Percentiles rank a stretch among this genome's conserved stretches.
Conservation (phyloP, 2,888 invertebrate species). For the Drosophila leonis region DNA sequence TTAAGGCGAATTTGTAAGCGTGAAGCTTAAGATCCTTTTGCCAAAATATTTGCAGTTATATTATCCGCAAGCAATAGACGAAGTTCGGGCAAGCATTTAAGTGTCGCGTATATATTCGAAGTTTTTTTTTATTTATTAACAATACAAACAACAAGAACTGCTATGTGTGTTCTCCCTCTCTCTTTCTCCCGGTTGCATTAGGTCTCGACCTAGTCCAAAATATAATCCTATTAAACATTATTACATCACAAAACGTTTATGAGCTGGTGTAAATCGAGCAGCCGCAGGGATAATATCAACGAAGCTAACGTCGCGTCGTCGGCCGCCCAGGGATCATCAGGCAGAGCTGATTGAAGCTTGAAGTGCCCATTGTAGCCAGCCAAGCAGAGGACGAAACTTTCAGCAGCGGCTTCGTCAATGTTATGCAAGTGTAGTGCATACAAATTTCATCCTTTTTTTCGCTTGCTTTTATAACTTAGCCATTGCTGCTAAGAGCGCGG, state of each 20-base stretch:
- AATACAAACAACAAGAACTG: background rate
- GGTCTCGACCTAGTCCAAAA: slow-evolving; percentile 19
- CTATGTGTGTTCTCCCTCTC: background rate
- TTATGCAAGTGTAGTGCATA: slow-evolving; percentile 57
- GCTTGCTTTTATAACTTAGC: slow-evolving; percentile 17
- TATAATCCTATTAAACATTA: slow-evolving; percentile 51
- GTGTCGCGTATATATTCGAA: background rate
- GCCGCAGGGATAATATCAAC: slow-evolving; percentile 39
- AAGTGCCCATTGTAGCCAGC: slow-evolving; percentile 26
- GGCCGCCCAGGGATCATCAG: slow-evolving; percentile 14
- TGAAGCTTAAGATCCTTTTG: slow-evolving; percentile 4
- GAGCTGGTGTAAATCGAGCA: slow-evolving; percentile 41
- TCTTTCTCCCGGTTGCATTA: slow-evolving; percentile 27
- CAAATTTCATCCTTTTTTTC: slow-evolving; percentile 24
- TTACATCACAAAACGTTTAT: slow-evolving; percentile 51
- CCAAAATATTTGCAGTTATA: background rate
- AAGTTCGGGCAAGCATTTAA: background rate
- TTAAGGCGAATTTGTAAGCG: slow-evolving; percentile 39
- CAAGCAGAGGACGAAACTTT: slow-evolving; percentile 38
- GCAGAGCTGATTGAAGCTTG: background rate
- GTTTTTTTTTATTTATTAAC: background rate
- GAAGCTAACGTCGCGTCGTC: slow-evolving; percentile 34
- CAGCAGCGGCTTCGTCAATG: slow-evolving; percentile 42
- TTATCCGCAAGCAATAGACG: background rate
- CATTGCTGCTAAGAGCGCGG: background rate